Percentiles rank a stretch among this genome's conserved stretches.
Conservation (phyloP, 2,113 vertebrate species). For the Eptatretus burgeri region DNA sequence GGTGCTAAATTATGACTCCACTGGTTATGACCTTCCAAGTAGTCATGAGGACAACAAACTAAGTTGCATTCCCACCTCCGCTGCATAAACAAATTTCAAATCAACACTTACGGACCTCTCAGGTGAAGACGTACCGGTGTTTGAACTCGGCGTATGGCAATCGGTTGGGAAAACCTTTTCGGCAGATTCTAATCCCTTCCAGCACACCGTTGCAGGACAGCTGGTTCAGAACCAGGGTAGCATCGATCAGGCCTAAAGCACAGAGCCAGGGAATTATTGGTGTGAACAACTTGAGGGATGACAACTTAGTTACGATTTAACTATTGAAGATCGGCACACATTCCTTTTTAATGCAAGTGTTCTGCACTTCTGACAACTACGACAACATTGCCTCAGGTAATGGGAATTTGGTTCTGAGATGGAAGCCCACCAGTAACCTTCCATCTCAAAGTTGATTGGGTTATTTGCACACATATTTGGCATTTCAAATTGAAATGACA, state of each 20-base stretch:
- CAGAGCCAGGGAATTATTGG: background rate
- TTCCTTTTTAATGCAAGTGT: background rate
- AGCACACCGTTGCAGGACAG: conserved; percentile 14
- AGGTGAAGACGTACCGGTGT: conserved; percentile 11
- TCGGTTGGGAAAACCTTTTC: conserved; percentile 17
- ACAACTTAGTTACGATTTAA: background rate
- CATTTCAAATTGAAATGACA: background rate
- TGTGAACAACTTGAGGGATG: background rate
- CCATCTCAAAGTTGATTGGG: background rate
- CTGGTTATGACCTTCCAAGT: no score
- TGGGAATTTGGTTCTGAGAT: no score
- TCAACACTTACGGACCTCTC: no score
- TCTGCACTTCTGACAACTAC: background rate
- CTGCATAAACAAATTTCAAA: no score
- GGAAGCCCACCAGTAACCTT: no score
- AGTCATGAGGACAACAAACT: no score
- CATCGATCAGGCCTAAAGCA: conserved; percentile 13
- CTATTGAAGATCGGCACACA: background rate
- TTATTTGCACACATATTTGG: background rate
- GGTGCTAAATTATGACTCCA: no score
- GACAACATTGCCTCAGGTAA: no score
- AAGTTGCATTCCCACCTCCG: no score
- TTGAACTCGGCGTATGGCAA: conserved; percentile 15
- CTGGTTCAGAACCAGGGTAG: conserved; percentile 14
- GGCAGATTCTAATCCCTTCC: conserved; percentile 16